Conservation (phyloP, 1,140 invertebrate genomes). For the Episyrphus balteatus region DNA sequence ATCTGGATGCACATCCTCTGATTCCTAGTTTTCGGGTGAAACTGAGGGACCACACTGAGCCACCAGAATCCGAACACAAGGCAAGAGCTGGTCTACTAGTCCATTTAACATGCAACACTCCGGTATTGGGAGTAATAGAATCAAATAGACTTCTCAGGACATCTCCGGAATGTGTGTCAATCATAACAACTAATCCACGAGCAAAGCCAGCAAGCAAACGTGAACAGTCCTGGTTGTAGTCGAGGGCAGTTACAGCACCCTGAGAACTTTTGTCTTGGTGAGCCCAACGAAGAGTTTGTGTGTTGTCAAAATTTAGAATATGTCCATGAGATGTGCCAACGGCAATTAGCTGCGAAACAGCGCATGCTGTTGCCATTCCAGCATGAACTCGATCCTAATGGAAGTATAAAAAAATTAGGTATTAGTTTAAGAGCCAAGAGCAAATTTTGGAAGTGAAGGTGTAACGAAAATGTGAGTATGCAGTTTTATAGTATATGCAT, state of each 20-base stretch:
- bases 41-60: slow-evolving; percentile 92
- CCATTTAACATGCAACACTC: slow-evolving; percentile 78
- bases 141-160: slow-evolving; percentile 71
- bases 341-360: slow-evolving; percentile 66
- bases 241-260: slow-evolving; percentile 72
- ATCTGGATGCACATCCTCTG: slow-evolving; percentile 75
- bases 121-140: slow-evolving; percentile 76
- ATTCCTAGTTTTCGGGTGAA: slow-evolving; percentile 85
- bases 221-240: slow-evolving; percentile 79
- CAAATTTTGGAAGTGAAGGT: no score
- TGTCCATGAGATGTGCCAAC: slow-evolving; percentile 90
- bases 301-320: slow-evolving; percentile 76
- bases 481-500: no score
- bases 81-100: slow-evolving; percentile 49
- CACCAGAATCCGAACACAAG: slow-evolving; percentile 86
- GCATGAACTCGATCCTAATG: slow-evolving; percentile 74
- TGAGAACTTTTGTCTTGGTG: slow-evolving; percentile 62
- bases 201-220: slow-evolving; percentile 74
- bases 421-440: no score
- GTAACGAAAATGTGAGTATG: no score
- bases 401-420: neutral
- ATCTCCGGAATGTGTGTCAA: slow-evolving; percentile 65
- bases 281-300: slow-evolving; percentile 78
- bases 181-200: slow-evolving; percentile 74
- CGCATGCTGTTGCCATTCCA: slow-evolving; percentile 72